phyloP scores from a whole-genome alignment of 2,113 vertebrate species.

The Tiliqua scincoides region DNA sequence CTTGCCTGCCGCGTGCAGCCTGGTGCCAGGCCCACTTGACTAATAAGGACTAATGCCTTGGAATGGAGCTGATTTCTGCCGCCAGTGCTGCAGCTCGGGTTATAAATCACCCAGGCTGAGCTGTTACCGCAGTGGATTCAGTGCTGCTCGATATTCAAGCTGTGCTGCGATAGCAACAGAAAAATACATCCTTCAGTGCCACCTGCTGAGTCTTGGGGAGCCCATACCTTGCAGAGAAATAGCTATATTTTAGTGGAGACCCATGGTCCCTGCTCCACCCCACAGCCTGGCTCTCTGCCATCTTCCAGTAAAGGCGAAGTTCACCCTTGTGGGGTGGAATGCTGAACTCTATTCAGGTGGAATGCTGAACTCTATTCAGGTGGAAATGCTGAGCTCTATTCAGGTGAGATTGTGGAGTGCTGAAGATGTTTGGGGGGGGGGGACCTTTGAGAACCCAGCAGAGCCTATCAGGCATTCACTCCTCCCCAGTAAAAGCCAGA shows the following conservation, averaged over 20 bases:
- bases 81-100: neutral
- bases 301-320: constrained; percentile 3
- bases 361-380: constrained; percentile 19
- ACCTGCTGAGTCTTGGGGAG: neutral
- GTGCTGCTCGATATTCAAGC: neutral
- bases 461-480: neutral
- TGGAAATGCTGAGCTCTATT: constrained; percentile 11
- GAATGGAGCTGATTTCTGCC: fast-evolving
- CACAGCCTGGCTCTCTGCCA: neutral
- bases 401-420: neutral
- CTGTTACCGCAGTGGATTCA: neutral
- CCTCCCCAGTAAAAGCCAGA: neutral
- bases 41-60: fast-evolving
- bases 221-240: constrained; percentile 3
- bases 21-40: neutral
- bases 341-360: neutral
- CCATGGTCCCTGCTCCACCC: constrained; percentile 15
- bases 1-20: neutral
- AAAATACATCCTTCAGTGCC: constrained; percentile 2
- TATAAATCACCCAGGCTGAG: neutral
- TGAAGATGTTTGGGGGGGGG: neutral
- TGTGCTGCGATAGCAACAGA: neutral
- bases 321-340: constrained; percentile 5
- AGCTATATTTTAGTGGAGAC: constrained; percentile 24
- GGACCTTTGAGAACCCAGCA: neutral